A percentile compares a stretch with the other conserved stretches of the same genome.
Conservation (phyloP, 2,113 vertebrate species). For the Paralichthys olivaceus region DNA sequence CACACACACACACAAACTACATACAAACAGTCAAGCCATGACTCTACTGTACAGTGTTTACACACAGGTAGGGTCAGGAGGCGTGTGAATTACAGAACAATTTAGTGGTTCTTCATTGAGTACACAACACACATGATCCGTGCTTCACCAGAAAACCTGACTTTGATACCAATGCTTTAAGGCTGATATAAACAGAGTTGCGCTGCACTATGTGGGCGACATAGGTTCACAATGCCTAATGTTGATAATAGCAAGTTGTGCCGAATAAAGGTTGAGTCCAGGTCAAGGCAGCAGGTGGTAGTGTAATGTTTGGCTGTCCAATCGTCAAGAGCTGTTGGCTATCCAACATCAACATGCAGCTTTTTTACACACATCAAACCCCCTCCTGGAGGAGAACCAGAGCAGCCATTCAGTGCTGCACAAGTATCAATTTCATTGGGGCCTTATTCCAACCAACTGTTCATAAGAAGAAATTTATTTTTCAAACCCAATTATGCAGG, state of each 20-base stretch:
- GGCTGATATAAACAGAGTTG: not conserved
- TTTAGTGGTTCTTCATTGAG: slow-evolving; percentile 5
- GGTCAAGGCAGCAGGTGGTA: not conserved
- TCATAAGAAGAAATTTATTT: too few species aligned
- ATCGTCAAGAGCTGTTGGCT: not conserved
- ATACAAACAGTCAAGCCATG: slow-evolving; percentile 6
- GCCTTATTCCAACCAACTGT: too few species aligned
- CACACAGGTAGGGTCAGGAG: slow-evolving; percentile 4
- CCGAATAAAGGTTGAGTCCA: not conserved
- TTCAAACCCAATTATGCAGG: too few species aligned
- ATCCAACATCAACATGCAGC: not conserved
- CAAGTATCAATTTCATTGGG: not conserved
- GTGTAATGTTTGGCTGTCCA: not conserved
- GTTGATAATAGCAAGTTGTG: not conserved
- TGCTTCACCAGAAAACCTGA: slow-evolving; percentile 6
- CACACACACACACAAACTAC: slow-evolving; percentile 4
- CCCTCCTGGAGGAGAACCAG: not conserved
- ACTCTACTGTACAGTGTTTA: slow-evolving; percentile 22
- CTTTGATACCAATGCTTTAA: slow-evolving; percentile 32
- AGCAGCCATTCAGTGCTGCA: not conserved
- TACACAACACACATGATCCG: slow-evolving; percentile 45
- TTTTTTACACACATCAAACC: slow-evolving; percentile 1
- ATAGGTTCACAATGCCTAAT: not conserved
- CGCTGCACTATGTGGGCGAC: not conserved
- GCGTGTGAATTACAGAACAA: slow-evolving; percentile 30